Evolutionary conservation across 2,797 vertebrate genomes (phyloP).

Genomic region (Philypnodon macrostomus): DNA sequence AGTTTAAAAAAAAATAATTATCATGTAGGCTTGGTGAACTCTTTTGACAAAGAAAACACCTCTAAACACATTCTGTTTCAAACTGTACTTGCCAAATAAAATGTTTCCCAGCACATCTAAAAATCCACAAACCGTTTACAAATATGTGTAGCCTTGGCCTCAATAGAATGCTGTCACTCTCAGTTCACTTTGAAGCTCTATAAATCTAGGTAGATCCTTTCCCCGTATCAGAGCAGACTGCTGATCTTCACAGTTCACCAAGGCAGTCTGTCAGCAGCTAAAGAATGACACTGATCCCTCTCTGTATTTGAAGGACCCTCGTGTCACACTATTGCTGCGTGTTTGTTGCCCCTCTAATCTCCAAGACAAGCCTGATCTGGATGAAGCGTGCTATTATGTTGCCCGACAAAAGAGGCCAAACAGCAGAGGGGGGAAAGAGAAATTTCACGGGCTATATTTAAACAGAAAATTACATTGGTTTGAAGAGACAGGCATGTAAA

Average conservation of each 20-base stretch:
- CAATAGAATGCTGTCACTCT: not conserved
- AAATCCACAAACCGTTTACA: no score
- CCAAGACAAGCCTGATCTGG: conserved; percentile 46
- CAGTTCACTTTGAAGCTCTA: not conserved
- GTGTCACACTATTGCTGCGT: conserved; percentile 17
- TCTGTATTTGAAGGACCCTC: conserved; percentile 5
- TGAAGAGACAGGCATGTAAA: conserved; percentile 22
- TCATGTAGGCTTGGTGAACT: no score
- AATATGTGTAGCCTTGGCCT: no score
- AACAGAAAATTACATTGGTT: conserved; percentile 33
- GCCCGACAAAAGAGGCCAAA: conserved; percentile 40
- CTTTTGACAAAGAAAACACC: no score
- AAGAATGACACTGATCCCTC: conserved; percentile 16
- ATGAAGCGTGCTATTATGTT: conserved; percentile 47
- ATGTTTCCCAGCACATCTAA: no score
- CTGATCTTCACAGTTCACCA: conserved; percentile 8
- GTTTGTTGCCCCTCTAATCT: conserved; percentile 29
- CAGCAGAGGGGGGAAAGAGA: conserved; percentile 16
- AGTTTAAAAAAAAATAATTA: no score
- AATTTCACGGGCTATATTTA: conserved; percentile 46
- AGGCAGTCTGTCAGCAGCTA: not conserved
- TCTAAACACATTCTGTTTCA: no score
- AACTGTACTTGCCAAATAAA: no score
- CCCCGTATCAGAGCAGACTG: conserved; percentile 15
- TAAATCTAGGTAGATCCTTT: not conserved